Percentiles rank a stretch among this genome's conserved stretches.
These are phyloP conservation scores for Hippolais icterina DNA, from an alignment of 2,113 vertebrate species.

Conservation along the genomic window DNA sequence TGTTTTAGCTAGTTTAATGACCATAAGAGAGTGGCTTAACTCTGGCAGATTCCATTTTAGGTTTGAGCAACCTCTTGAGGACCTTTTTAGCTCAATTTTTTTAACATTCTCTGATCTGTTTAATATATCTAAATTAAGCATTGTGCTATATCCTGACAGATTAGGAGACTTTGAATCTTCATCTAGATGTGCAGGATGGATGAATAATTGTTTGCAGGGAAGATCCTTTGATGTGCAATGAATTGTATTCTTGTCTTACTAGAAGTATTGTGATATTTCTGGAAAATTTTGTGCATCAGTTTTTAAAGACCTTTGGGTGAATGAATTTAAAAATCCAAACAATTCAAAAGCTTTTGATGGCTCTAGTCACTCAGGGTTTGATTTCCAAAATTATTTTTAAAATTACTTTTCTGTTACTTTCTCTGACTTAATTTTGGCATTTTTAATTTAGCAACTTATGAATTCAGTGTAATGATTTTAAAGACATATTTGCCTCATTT, in stretches of 20 bases:
- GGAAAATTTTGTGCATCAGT: background rate
- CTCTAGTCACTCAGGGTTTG: background rate
- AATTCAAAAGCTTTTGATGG: background rate
- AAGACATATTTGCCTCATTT: background rate
- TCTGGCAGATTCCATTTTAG: background rate
- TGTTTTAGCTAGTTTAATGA: background rate
- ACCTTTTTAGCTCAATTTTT: background rate
- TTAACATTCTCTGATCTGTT: background rate
- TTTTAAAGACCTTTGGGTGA: background rate
- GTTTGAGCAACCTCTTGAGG: background rate
- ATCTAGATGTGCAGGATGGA: background rate
- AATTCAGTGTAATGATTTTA: background rate
- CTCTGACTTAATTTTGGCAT: background rate
- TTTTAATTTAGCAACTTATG: background rate
- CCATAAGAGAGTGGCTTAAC: background rate
- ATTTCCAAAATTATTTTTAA: background rate
- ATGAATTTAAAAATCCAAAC: background rate
- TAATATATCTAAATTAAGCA: background rate
- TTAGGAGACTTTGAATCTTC: background rate
- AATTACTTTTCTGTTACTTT: background rate
- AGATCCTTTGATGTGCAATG: background rate
- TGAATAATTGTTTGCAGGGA: background rate
- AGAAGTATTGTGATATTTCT: background rate
- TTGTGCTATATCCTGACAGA: background rate
- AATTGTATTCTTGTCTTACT: background rate